Evolutionary conservation across 1,140 invertebrate genomes (phyloP).

Genomic region (Varroa destructor): DNA sequence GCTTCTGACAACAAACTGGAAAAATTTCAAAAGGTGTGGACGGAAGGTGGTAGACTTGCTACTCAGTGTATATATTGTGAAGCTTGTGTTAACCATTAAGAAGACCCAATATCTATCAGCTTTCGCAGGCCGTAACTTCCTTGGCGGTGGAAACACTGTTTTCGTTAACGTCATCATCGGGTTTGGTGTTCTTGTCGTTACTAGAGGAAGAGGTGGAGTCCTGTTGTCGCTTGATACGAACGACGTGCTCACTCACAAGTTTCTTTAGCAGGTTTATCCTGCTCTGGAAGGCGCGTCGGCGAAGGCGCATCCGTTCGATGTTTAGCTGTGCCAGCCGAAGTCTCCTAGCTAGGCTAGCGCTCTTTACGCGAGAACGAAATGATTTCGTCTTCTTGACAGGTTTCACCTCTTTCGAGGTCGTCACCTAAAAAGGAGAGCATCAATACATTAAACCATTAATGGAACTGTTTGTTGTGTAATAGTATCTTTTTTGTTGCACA

Average conservation of each 20-base stretch:
- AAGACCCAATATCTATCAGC: too few species aligned
- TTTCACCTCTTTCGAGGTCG: constrained; percentile 23
- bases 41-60: too few species aligned
- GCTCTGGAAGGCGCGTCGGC: constrained; percentile 1
- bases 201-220: too few species aligned
- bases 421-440: constrained; percentile 12
- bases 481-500: background rate
- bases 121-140: too few species aligned
- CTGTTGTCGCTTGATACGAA: too few species aligned
- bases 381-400: constrained; percentile 9
- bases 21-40: too few species aligned
- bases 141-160: too few species aligned
- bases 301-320: constrained; percentile 22
- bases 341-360: background rate
- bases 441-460: background rate
- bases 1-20: too few species aligned
- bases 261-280: constrained; percentile 18
- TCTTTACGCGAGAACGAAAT: constrained; percentile 1
- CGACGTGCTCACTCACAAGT: background rate
- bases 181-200: too few species aligned
- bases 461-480: background rate
- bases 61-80: too few species aligned
- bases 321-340: constrained; percentile 11
- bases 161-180: too few species aligned
- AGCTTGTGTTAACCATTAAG: too few species aligned